Conservation (phyloP, 1,140 invertebrate genomes). For the Artemia franciscana region DNA sequence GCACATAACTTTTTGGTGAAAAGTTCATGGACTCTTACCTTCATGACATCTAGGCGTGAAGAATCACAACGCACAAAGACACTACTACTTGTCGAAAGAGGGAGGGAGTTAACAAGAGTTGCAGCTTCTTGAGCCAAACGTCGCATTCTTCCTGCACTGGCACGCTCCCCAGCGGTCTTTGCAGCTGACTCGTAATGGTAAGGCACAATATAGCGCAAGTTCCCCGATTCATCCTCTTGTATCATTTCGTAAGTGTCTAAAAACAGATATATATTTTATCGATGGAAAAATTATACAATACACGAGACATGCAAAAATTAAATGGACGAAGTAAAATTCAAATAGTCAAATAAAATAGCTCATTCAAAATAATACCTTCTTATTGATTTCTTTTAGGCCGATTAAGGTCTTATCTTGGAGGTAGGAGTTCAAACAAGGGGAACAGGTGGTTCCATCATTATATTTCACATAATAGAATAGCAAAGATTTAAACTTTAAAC, state of each 20-base stretch:
- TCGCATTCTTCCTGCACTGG: conserved; percentile 63
- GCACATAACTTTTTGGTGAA: conserved; percentile 6
- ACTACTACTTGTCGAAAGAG: conserved; percentile 74
- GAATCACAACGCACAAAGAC: conserved; percentile 90
- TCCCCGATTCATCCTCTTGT: conserved; percentile 38
- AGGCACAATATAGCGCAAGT: conserved; percentile 55
- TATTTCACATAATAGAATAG: too few relatives aligned
- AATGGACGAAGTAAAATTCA: too few relatives aligned
- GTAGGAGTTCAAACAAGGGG: too few relatives aligned
- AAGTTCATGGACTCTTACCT: conserved; percentile 31
- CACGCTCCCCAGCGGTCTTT: conserved; percentile 54
- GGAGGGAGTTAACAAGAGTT: conserved; percentile 75
- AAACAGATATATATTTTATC: too few relatives aligned
- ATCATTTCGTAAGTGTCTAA: conserved; percentile 78
- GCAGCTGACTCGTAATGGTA: conserved; percentile 81
- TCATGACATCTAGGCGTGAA: conserved; percentile 83
- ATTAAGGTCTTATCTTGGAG: too few relatives aligned
- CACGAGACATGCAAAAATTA: too few relatives aligned
- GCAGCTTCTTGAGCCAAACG: conserved; percentile 84
- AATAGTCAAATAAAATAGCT: too few relatives aligned
- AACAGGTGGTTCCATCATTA: too few relatives aligned
- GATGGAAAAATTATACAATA: too few relatives aligned
- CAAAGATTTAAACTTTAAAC: too few relatives aligned
- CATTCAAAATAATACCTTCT: too few relatives aligned
- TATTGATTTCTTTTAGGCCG: too few relatives aligned